phyloP scores from a whole-genome alignment of 92 coral and sea anemone genomes.

The Palythoa caribaeorum region DNA sequence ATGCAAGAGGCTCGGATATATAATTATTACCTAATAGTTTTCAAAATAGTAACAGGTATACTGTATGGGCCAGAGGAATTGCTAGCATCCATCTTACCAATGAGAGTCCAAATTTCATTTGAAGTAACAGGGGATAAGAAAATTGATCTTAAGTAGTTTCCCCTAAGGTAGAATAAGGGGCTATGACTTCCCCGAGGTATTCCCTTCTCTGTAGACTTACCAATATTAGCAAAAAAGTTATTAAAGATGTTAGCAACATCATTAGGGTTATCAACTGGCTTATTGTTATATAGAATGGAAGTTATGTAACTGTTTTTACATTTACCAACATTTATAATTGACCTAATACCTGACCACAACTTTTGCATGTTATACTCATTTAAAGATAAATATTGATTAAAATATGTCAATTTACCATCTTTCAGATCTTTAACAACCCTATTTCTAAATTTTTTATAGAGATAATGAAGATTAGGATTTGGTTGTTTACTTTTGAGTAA shows the following conservation, averaged over 20 bases:
- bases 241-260: constrained; percentile 34
- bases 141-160: constrained; percentile 31
- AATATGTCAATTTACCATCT: no score
- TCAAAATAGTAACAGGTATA: background rate
- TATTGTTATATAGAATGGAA: constrained; percentile 4
- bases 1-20: background rate
- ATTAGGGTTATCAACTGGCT: constrained; percentile 39
- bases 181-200: constrained; percentile 27
- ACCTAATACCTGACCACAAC: constrained; percentile 18
- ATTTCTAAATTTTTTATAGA: no score
- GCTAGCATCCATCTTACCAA: no score
- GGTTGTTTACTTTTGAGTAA: no score
- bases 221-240: constrained; percentile 18
- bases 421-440: no score
- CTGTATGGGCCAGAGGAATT: background rate
- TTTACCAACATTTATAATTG: constrained; percentile 26
- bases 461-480: no score
- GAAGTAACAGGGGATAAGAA: constrained; percentile 31
- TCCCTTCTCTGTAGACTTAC: constrained; percentile 18
- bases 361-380: background rate
- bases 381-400: no score
- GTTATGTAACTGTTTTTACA: constrained; percentile 35
- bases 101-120: no score
- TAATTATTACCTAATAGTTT: no score
- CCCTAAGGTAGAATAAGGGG: constrained; percentile 18